phyloP scores from a whole-genome alignment of 2,888 invertebrate genomes.

The Pseudococcus viburni region DNA sequence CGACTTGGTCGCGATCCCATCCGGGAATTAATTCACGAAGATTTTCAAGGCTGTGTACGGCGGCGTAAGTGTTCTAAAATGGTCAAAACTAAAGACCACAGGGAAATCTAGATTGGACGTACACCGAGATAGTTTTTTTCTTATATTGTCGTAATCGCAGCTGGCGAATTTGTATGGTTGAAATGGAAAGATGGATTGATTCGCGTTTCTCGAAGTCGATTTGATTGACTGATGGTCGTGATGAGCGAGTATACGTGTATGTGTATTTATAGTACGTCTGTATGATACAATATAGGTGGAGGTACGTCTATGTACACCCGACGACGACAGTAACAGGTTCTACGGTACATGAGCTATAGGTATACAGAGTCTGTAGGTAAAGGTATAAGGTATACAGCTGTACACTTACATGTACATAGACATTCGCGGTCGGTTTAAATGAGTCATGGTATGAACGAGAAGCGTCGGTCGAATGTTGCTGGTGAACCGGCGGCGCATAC shows the following conservation, averaged over 20 bases:
- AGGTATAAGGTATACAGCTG: not conserved
- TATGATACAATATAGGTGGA: not conserved
- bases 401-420: not conserved
- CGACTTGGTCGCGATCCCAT: not conserved
- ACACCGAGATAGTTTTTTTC: not conserved
- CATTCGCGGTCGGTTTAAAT: not conserved
- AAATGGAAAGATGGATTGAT: not conserved
- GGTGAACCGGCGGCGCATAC: not conserved
- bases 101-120: constrained; percentile 14
- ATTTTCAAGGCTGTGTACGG: not conserved
- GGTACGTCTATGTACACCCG: not conserved
- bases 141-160: not conserved
- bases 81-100: constrained; percentile 2
- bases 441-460: constrained; percentile 2
- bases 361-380: constrained; percentile 6
- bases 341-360: not conserved
- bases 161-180: not conserved
- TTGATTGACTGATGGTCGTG: constrained; percentile 4
- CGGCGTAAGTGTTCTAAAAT: not conserved
- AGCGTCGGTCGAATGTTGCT: not conserved
- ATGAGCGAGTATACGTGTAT: not conserved
- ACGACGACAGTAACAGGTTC: constrained; percentile 14
- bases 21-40: constrained; percentile 8
- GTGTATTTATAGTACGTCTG: not conserved
- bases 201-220: not conserved